phyloP scores from a whole-genome alignment of 2,113 vertebrate genomes.

The Alaudala cheleensis region DNA sequence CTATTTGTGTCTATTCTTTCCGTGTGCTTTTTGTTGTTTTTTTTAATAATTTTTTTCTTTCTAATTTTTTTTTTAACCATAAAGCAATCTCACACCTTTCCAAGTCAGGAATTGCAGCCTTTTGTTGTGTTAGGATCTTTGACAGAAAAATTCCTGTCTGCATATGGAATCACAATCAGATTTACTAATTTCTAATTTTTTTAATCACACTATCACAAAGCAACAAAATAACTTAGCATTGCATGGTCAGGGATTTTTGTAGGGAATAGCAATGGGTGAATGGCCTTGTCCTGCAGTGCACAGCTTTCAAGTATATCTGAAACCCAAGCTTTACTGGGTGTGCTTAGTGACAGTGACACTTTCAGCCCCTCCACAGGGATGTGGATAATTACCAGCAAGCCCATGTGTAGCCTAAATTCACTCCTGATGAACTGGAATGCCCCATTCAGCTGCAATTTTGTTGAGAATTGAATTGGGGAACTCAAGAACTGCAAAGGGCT shows the following conservation, averaged over 20 bases:
- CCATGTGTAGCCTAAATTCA: neutral
- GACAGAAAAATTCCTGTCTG: neutral
- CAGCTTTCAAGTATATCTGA: neutral
- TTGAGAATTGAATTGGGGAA: neutral
- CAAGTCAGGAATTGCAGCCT: neutral
- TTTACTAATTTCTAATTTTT: neutral
- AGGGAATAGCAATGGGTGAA: neutral
- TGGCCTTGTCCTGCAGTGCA: neutral
- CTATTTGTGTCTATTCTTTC: neutral
- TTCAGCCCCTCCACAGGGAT: neutral
- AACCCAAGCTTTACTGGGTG: neutral
- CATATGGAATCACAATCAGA: neutral
- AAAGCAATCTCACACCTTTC: neutral
- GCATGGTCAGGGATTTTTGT: neutral
- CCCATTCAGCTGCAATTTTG: neutral
- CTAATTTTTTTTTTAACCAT: neutral
- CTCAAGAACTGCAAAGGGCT: neutral
- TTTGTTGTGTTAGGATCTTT: neutral
- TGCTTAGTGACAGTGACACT: neutral
- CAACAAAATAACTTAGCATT: neutral
- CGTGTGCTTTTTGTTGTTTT: neutral
- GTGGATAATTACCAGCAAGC: too few species aligned
- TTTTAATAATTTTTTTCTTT: neutral
- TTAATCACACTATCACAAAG: conserved; percentile 16
- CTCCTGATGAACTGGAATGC: neutral